phyloP scores from a whole-genome alignment of 2,797 vertebrate genomes.

The Manis crassicaudata region DNA sequence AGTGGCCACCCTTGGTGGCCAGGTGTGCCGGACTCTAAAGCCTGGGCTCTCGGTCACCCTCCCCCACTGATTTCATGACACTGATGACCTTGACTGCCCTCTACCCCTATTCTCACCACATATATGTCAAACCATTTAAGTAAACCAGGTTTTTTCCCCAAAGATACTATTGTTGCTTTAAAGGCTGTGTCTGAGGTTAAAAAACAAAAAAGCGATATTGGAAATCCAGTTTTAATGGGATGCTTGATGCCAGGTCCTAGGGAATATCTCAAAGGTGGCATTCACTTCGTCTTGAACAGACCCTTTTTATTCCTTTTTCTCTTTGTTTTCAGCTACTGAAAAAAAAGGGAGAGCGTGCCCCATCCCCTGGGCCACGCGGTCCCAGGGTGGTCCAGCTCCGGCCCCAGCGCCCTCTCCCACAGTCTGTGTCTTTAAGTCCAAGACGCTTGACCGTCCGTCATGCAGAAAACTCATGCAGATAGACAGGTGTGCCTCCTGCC shows the following conservation, averaged over 20 bases:
- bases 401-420: neutral
- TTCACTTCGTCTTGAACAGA: neutral
- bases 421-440: neutral
- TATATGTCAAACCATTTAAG: neutral
- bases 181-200: neutral
- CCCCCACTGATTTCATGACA: neutral
- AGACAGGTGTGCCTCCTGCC: neutral
- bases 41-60: neutral
- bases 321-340: neutral
- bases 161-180: neutral
- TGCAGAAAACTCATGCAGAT: neutral
- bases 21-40: neutral
- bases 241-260: neutral
- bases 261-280: neutral
- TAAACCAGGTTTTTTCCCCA: neutral
- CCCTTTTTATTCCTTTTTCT: neutral
- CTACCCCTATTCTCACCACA: neutral
- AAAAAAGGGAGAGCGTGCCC: neutral
- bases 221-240: neutral
- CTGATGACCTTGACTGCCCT: neutral
- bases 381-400: neutral
- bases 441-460: neutral
- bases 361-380: neutral
- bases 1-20: neutral
- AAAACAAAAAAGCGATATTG: neutral